Conservation (phyloP, 2,888 invertebrate genomes). For the Stenolophus ochropezus region DNA sequence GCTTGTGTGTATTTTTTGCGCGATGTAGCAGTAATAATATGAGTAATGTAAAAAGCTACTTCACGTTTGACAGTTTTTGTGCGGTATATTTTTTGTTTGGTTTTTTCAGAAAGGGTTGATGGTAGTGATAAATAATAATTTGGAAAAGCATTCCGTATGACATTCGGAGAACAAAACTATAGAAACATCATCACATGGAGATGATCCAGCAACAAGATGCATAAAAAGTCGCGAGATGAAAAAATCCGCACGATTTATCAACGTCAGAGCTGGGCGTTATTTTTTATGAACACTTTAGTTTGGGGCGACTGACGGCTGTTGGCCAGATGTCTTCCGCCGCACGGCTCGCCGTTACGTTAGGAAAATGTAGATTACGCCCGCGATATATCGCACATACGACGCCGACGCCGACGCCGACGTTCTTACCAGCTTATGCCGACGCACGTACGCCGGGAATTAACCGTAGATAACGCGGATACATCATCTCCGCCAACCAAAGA, state of each 20-base stretch:
- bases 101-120: neutral
- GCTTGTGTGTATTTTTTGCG: too few species aligned
- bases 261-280: slow-evolving; percentile 53
- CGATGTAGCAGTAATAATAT: too few species aligned
- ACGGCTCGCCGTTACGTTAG: slow-evolving; percentile 30
- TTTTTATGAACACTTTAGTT: slow-evolving; percentile 60
- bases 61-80: too few species aligned
- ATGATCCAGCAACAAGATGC: slow-evolving; percentile 57
- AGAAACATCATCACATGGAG: slow-evolving; percentile 51
- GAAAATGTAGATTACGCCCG: slow-evolving; percentile 56
- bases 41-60: too few species aligned
- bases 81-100: too few species aligned
- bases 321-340: slow-evolving; percentile 51
- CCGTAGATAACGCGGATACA: neutral
- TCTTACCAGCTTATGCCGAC: neutral
- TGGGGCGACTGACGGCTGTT: slow-evolving; percentile 3
- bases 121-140: neutral
- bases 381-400: slow-evolving; percentile 57
- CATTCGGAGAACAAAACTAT: slow-evolving; percentile 40
- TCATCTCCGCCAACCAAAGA: neutral
- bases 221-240: slow-evolving; percentile 52
- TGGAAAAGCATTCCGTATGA: neutral
- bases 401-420: neutral
- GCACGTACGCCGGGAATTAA: slow-evolving; percentile 9
- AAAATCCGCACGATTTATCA: slow-evolving; percentile 58